phyloP scores from a whole-genome alignment of 2,888 invertebrate genomes.

The Hetaerina titia region DNA sequence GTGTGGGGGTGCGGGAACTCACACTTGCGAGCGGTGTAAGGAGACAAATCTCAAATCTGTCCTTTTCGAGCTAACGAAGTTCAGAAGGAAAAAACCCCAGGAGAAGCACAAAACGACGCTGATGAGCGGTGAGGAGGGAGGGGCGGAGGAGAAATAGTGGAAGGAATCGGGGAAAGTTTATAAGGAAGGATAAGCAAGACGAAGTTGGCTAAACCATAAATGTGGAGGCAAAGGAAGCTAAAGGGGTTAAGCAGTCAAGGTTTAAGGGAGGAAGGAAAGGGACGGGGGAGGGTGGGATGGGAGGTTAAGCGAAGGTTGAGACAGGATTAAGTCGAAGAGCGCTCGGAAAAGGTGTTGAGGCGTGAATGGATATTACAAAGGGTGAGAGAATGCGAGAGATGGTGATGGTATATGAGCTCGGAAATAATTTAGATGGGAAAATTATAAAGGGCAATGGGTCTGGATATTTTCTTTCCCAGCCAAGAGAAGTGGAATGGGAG shows the following conservation, averaged over 20 bases:
- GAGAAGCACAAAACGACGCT: too few species aligned
- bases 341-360: constrained; percentile 14
- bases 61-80: too few species aligned
- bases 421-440: constrained; percentile 16
- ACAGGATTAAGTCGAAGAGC: background rate
- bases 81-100: too few species aligned
- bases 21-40: too few species aligned
- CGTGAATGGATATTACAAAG: constrained; percentile 21
- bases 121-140: background rate
- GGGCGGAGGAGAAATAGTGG: background rate
- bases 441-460: constrained; percentile 14
- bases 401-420: background rate
- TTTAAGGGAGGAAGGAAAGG: background rate
- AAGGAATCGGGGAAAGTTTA: constrained; percentile 9
- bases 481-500: background rate
- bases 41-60: too few species aligned
- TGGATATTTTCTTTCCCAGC: background rate
- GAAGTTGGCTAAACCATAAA: background rate
- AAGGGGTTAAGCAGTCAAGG: background rate
- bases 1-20: too few species aligned
- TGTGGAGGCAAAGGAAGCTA: background rate
- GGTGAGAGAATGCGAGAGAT: background rate
- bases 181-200: background rate
- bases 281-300: background rate
- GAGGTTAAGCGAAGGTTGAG: constrained; percentile 28